Conservation (phyloP, 2,888 invertebrate genomes). For the Limnephilus marmoratus region DNA sequence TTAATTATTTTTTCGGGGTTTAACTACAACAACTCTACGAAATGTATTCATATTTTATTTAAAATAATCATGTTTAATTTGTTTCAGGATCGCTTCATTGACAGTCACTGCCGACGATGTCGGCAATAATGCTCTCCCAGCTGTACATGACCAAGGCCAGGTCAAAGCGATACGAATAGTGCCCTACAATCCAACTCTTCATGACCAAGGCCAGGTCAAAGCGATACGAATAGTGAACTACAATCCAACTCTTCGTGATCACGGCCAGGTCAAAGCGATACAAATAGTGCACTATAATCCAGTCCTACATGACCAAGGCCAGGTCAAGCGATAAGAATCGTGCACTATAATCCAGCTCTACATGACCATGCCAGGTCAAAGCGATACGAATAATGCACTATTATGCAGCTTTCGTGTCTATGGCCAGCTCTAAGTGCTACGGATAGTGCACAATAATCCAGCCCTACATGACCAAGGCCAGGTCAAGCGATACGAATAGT, state of each 20-base stretch:
- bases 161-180: constrained; percentile 26
- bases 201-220: neutral
- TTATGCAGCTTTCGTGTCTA: neutral
- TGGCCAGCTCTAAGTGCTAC: neutral
- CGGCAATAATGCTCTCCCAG: constrained; percentile 51
- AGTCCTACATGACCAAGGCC: neutral
- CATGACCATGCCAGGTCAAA: neutral
- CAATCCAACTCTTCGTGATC: neutral
- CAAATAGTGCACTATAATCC: neutral
- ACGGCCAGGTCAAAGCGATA: neutral
- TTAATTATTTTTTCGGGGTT: neutral
- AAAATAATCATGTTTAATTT: neutral
- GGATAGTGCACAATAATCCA: neutral
- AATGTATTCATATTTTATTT: neutral
- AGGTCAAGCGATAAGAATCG: neutral
- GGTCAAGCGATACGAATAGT: constrained; percentile 7
- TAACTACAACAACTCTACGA: neutral
- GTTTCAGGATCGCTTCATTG: constrained; percentile 53
- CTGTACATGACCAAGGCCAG: constrained; percentile 8
- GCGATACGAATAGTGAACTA: neutral
- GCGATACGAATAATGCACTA: neutral
- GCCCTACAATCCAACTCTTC: neutral
- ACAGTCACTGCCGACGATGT: constrained; percentile 50
- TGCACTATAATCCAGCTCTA: neutral
- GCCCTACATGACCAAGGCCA: neutral